Evolutionary conservation across 2,113 vertebrate species (phyloP).

Genomic region (Myotis yumanensis): DNA sequence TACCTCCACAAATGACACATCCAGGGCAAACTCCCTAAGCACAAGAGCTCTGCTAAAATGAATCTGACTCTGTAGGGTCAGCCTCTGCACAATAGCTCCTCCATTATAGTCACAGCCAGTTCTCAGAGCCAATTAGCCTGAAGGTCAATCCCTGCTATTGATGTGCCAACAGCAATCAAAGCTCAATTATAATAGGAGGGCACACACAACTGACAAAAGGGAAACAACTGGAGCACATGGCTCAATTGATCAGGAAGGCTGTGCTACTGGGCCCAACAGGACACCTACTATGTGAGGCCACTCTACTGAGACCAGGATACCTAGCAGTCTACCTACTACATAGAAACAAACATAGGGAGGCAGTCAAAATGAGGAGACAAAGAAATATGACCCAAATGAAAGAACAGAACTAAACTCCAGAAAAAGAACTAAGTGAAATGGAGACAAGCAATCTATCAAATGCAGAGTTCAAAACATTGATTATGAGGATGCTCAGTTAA

Average conservation of each 20-base stretch:
- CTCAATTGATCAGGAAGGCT: neutral
- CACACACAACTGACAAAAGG: neutral
- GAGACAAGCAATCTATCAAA: neutral
- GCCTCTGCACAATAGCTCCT: neutral
- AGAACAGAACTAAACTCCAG: neutral
- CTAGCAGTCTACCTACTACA: neutral
- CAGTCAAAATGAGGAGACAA: neutral
- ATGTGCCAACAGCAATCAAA: neutral
- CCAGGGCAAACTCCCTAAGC: neutral
- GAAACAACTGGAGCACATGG: neutral
- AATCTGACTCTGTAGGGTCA: neutral
- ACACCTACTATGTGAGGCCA: neutral
- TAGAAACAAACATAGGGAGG: neutral
- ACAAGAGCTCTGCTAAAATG: neutral
- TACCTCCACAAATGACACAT: neutral
- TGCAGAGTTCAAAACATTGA: neutral
- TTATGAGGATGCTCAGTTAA: neutral
- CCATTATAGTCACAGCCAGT: neutral
- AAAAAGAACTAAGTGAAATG: neutral
- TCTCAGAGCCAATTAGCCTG: neutral
- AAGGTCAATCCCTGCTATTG: neutral
- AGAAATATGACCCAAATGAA: neutral
- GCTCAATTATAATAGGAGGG: neutral
- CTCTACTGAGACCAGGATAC: neutral
- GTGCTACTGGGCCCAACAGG: neutral